These are phyloP conservation scores for Solea senegalensis DNA, from an alignment of 2,113 vertebrate genomes.

Conservation along the genomic window DNA sequence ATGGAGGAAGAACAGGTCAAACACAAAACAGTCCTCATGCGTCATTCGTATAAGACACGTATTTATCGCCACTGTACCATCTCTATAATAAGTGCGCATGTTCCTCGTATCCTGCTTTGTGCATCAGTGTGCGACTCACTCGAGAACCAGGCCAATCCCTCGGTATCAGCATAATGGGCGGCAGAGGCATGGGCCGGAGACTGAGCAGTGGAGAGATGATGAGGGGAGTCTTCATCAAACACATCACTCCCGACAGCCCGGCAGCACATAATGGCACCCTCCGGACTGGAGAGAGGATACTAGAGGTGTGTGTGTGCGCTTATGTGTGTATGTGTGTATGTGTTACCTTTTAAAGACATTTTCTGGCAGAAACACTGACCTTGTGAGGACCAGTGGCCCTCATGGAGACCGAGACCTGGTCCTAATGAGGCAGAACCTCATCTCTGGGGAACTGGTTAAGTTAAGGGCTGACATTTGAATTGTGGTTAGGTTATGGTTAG, in stretches of 20 bases:
- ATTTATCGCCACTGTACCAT: conserved; percentile 26
- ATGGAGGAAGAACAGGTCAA: conserved; percentile 11
- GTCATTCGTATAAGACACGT: not conserved
- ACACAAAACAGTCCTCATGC: conserved; percentile 17
- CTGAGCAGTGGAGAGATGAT: conserved; percentile 94
- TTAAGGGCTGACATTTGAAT: no score
- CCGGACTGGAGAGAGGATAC: conserved; percentile 92
- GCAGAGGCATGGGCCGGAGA: conserved; percentile 94
- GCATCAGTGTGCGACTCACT: conserved; percentile 86
- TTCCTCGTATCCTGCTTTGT: conserved; percentile 20
- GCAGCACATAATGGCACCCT: conserved; percentile 90
- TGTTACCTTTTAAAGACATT: not conserved
- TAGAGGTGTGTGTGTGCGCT: conserved; percentile 84
- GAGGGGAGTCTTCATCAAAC: conserved; percentile 97
- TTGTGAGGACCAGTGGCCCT: no score
- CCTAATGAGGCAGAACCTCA: no score
- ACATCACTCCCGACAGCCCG: conserved; percentile 92
- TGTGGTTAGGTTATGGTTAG: no score
- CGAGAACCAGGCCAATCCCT: conserved; percentile 90
- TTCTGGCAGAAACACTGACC: no score
- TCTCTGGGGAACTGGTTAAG: no score
- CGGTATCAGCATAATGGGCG: conserved; percentile 97
- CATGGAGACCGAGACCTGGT: no score
- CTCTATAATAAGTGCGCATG: conserved; percentile 7
- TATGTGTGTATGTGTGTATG: conserved; percentile 32